Evolutionary conservation across 2,113 vertebrate genomes (phyloP).

Genomic region (Zapus hudsonius): DNA sequence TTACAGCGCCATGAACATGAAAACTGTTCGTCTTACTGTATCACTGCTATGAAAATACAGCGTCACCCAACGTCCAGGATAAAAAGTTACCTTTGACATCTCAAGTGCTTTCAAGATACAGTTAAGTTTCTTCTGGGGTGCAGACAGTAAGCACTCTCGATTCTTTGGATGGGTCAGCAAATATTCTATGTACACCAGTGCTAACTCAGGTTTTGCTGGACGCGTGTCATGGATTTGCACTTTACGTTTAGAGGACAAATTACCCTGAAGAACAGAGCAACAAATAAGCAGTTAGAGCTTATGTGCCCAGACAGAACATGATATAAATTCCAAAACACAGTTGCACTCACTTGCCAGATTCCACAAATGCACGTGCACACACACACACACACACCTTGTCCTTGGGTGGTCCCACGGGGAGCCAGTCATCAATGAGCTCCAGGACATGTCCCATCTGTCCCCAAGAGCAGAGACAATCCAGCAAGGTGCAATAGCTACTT

Average conservation of each 20-base stretch:
- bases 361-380: neutral
- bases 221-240: conserved; percentile 86
- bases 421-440: conserved; percentile 92
- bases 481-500: conserved; percentile 86
- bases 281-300: neutral
- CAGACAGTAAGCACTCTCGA: conserved; percentile 86
- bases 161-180: conserved; percentile 88
- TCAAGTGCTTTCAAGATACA: conserved; percentile 88
- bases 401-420: conserved; percentile 83
- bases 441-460: conserved; percentile 89
- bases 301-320: neutral
- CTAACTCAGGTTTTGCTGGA: conserved; percentile 90
- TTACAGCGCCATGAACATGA: neutral
- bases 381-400: conserved; percentile 80
- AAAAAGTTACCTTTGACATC: conserved; percentile 88
- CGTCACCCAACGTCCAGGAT: neutral
- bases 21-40: neutral
- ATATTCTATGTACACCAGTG: conserved; percentile 92
- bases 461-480: conserved; percentile 96
- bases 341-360: neutral
- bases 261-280: conserved; percentile 78
- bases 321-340: neutral
- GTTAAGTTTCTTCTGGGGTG: conserved; percentile 85
- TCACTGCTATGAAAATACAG: neutral
- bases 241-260: conserved; percentile 71